Evolutionary conservation across 2,797 vertebrate species (phyloP).

Genomic region (Myioborus miniatus): DNA sequence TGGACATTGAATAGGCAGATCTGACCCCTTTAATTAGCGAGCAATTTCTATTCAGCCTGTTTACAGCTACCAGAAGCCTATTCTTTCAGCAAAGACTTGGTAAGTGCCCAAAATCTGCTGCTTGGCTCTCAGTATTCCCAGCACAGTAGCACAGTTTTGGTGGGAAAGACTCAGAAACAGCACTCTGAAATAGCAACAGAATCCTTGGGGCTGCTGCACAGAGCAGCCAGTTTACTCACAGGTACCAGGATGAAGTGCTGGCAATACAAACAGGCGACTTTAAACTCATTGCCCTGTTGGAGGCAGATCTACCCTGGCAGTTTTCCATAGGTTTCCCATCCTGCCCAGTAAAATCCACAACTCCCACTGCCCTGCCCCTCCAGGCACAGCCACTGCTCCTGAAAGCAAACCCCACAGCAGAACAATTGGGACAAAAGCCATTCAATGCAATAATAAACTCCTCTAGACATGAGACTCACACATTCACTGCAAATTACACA

Average conservation of each 20-base stretch:
- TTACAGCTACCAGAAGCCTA: background rate
- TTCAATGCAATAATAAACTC: background rate
- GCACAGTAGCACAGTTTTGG: background rate
- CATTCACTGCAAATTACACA: background rate
- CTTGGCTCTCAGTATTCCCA: background rate
- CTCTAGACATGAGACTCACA: background rate
- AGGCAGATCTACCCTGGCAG: background rate
- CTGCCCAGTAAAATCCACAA: background rate
- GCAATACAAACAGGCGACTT: background rate
- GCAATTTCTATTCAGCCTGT: background rate
- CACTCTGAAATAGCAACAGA: background rate
- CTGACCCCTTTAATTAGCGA: background rate
- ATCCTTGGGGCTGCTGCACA: background rate
- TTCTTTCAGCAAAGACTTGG: slow-evolving; percentile 26
- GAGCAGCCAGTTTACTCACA: background rate
- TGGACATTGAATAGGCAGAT: background rate
- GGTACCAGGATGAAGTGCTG: background rate
- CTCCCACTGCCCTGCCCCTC: background rate
- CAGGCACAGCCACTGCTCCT: background rate
- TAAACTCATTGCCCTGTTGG: accelerated
- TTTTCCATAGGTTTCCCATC: accelerated
- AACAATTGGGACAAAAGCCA: background rate
- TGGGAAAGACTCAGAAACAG: background rate
- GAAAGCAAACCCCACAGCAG: background rate
- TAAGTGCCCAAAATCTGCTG: slow-evolving; percentile 9